A percentile compares a stretch with the other conserved stretches of the same genome.
These are phyloP conservation scores for Macquaria ambigua DNA, from an alignment of 2,113 vertebrate species.

Conservation along the genomic window DNA sequence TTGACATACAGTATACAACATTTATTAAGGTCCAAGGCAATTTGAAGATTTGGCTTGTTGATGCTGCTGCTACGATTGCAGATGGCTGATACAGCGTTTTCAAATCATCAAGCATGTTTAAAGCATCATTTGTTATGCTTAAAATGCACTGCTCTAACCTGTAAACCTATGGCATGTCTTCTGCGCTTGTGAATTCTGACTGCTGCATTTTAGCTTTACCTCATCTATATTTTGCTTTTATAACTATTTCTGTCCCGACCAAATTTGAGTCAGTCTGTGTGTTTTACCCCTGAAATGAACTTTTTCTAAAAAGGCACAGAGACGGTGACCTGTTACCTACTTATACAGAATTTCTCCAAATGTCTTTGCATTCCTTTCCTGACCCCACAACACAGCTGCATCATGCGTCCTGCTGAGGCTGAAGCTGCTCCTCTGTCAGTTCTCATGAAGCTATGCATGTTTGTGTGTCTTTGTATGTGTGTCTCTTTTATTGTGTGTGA, in stretches of 20 bases:
- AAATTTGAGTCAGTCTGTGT: neutral
- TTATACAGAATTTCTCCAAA: conserved; percentile 50
- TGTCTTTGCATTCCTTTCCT: conserved; percentile 64
- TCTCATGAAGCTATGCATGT: conserved; percentile 27
- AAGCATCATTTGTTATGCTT: neutral
- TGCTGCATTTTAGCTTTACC: neutral
- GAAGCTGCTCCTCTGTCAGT: conserved; percentile 30
- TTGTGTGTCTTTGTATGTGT: neutral
- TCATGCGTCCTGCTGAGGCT: conserved; percentile 54
- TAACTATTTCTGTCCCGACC: neutral
- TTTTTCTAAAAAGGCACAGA: neutral
- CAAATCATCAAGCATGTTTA: neutral
- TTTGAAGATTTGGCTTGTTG: neutral
- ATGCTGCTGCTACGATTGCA: neutral
- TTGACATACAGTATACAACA: conserved; percentile 3
- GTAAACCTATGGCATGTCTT: neutral
- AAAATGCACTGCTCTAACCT: neutral
- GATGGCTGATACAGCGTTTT: neutral
- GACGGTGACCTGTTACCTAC: conserved; percentile 67
- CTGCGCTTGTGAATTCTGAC: neutral
- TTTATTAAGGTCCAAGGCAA: neutral
- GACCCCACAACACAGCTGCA: conserved; percentile 67
- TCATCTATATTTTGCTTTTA: neutral
- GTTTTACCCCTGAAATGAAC: neutral
- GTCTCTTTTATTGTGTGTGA: neutral